Conservation (phyloP, 1,140 invertebrate genomes). For the Lethrus apterus region DNA sequence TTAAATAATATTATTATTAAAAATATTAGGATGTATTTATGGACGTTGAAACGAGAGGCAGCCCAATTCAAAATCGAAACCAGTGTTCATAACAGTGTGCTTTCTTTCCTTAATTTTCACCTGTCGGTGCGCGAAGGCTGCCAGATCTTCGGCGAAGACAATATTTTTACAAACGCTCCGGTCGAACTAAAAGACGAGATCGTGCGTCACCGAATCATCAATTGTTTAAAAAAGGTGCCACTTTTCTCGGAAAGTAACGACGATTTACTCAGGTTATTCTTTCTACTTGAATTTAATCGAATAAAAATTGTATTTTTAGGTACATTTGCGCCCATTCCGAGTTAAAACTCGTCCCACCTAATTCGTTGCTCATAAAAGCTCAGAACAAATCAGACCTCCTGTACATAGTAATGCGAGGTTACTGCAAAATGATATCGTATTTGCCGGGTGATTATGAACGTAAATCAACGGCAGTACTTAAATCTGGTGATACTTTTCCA, state of each 20-base stretch:
- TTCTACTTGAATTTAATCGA: not conserved
- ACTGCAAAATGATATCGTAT: constrained; percentile 6
- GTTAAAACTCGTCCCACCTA: constrained; percentile 1
- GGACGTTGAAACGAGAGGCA: not conserved
- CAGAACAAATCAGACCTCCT: constrained; percentile 3
- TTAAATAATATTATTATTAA: no score
- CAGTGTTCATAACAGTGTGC: not conserved
- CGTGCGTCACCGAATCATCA: constrained; percentile 2
- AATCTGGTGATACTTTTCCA: constrained; percentile 9
- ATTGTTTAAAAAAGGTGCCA: constrained; percentile 10
- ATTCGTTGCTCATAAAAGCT: not conserved
- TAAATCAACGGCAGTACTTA: not conserved
- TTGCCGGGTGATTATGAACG: constrained; percentile 10
- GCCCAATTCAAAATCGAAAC: not conserved
- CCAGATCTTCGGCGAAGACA: constrained; percentile 6
- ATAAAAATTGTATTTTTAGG: not conserved
- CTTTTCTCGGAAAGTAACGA: constrained; percentile 1
- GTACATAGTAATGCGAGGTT: constrained; percentile 10
- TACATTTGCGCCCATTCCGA: constrained; percentile 9
- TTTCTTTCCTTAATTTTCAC: constrained; percentile 1
- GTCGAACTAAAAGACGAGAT: constrained; percentile 5
- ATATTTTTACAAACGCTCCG: constrained; percentile 4
- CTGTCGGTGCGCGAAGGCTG: constrained; percentile 5
- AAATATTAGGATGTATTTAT: constrained; percentile 2
- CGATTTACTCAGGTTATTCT: constrained; percentile 2